These are phyloP conservation scores for Patella pellucida DNA, from an alignment of 2,888 invertebrate species.

Conservation along the genomic window DNA sequence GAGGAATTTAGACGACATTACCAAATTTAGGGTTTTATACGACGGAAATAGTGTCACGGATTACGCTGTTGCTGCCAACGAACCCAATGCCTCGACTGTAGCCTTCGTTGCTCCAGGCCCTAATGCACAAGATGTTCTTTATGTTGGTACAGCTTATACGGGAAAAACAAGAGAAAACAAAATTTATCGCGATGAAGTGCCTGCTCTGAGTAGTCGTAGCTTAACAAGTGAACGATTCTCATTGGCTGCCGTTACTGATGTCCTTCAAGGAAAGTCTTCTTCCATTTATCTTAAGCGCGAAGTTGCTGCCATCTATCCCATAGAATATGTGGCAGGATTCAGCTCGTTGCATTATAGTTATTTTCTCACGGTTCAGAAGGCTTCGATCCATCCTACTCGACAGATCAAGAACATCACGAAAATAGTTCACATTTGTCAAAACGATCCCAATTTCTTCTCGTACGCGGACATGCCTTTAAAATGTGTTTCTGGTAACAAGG, in stretches of 20 bases:
- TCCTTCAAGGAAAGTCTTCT: constrained; percentile 43
- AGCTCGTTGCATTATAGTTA: constrained; percentile 59
- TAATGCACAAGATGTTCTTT: constrained; percentile 77
- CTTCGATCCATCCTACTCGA: constrained; percentile 62
- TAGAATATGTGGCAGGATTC: constrained; percentile 63
- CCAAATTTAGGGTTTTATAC: constrained; percentile 40
- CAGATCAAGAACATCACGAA: constrained; percentile 79
- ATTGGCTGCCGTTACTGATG: constrained; percentile 43
- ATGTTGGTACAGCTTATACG: constrained; percentile 86
- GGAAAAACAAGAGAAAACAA: constrained; percentile 45
- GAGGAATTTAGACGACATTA: constrained; percentile 53
- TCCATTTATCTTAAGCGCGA: constrained; percentile 50
- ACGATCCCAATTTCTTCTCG: constrained; percentile 95
- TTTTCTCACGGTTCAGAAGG: constrained; percentile 88
- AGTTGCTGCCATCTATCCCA: constrained; percentile 46
- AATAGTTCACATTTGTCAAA: constrained; percentile 93
- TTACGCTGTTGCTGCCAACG: constrained; percentile 87
- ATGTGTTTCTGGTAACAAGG: constrained; percentile 76
- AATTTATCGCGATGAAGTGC: constrained; percentile 78
- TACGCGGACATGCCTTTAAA: constrained; percentile 98
- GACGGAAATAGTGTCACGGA: constrained; percentile 41
- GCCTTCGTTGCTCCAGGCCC: constrained; percentile 93
- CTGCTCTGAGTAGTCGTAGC: constrained; percentile 85
- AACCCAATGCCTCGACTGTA: constrained; percentile 93
- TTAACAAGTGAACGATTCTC: constrained; percentile 45